Base-by-base conservation (phyloP, 2,797 vertebrate species). In the Cercopithecus mitis region DNA sequence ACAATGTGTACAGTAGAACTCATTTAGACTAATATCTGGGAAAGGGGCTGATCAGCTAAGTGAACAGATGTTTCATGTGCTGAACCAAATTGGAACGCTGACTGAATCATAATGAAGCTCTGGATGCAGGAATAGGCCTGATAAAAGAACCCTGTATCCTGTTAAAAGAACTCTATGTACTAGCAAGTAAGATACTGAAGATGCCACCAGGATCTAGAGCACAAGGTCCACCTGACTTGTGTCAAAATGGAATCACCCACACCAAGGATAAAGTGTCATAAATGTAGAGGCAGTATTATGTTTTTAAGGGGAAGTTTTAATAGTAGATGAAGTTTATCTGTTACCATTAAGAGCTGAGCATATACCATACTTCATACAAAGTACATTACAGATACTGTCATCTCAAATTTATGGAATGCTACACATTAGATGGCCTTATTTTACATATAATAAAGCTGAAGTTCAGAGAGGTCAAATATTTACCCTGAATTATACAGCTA, bases 41-140 rank as follows among this genome's bases (percentile, higher is more conserved):
- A 94, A 95, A 93, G 90, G 92, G 72, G 72, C 25, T 93, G 84
- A 94, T 94, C 47, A 91, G 52, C 88, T 90, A 90, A 77, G 72
- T 25, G 45, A 95, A 94, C 72, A 98, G 94, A 85, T 96, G 92
- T 95, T 94, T 79, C 57, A 58, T 57, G 72, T 77, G 70, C 87
- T 88, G 52, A 96, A 93, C 43, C 84, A 94, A 85, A 95, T 43
- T 25, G 64, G 52, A 93, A 67, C 75, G 92, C 85, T 67, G 67
- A 90, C 67, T 72, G 91, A 97, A 87, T 94, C 64, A 67, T 87
- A 91, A 91, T 43, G 95, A 95, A 88, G 93, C 52, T 94, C 79
- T 72, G 36, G 27, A 83, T 80, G 67, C 55, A 96, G 50, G 67
- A 95, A 94, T 58, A 70, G 43, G 76, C 43, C 61, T 76, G 81